These are phyloP conservation scores for Axis porcinus DNA, from an alignment of 2,113 vertebrate species.

Conservation along the genomic window DNA sequence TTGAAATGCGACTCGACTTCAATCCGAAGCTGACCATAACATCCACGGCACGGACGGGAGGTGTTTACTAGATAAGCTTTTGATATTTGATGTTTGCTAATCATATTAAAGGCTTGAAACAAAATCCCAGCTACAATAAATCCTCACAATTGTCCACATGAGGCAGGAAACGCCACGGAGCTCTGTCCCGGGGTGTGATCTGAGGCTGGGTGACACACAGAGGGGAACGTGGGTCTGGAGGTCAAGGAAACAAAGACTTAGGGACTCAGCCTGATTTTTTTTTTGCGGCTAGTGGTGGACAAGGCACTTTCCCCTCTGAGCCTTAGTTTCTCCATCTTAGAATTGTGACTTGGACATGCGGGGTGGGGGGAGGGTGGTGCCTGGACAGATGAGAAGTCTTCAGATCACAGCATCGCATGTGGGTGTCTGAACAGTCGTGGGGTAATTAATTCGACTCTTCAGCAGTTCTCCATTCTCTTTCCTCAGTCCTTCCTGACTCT, in stretches of 20 bases:
- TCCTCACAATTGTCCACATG: conserved; percentile 30
- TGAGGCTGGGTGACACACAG: background rate
- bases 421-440: background rate
- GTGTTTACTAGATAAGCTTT: conserved; percentile 71
- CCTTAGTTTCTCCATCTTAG: background rate
- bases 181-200: background rate
- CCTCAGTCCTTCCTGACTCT: conserved; percentile 44
- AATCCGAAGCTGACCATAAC: conserved; percentile 60
- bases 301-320: background rate
- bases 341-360: background rate
- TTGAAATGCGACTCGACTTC: conserved; percentile 71
- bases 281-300: no score
- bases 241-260: background rate
- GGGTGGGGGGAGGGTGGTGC: background rate
- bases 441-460: conserved; percentile 58
- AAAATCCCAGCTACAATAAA: conserved; percentile 60
- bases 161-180: background rate
- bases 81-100: conserved; percentile 72
- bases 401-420: accelerated
- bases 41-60: conserved; percentile 33
- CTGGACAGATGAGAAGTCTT: background rate
- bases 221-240: background rate
- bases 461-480: conserved; percentile 25
- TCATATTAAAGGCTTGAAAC: conserved; percentile 70
- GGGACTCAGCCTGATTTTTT: background rate